These are phyloP conservation scores for Drosophila bocki DNA, from an alignment of 1,140 invertebrate genomes.

Conservation along the genomic window DNA sequence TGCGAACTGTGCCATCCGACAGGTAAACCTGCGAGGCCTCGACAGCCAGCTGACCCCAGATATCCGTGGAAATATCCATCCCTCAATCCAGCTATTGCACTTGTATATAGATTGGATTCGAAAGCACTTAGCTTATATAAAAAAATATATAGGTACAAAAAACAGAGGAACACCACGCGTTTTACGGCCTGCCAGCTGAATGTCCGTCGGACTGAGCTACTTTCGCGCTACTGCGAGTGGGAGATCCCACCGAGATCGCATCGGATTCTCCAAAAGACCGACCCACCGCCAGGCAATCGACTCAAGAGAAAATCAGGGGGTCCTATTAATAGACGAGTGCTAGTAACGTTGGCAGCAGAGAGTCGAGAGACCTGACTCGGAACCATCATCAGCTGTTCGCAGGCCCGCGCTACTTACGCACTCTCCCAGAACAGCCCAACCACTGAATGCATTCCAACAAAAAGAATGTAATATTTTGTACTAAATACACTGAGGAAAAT, in stretches of 20 bases:
- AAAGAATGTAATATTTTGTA: not conserved
- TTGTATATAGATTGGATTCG: slow-evolving; percentile 17
- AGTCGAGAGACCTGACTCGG: slow-evolving; percentile 37
- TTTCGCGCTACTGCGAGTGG: slow-evolving; percentile 68
- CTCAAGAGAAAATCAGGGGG: slow-evolving; percentile 63
- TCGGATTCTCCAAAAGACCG: slow-evolving; percentile 71
- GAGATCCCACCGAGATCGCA: slow-evolving; percentile 16
- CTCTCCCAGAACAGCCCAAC: slow-evolving; percentile 14
- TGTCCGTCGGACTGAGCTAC: slow-evolving; percentile 67
- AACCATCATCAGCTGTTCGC: slow-evolving; percentile 35
- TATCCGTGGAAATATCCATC: slow-evolving; percentile 85
- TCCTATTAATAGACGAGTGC: slow-evolving; percentile 73
- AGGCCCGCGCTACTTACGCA: slow-evolving; percentile 30
- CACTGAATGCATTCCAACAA: not conserved
- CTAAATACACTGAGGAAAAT: not conserved
- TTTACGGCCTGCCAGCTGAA: slow-evolving; percentile 43
- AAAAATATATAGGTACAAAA: slow-evolving; percentile 41
- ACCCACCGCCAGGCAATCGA: slow-evolving; percentile 39
- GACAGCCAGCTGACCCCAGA: slow-evolving; percentile 93
- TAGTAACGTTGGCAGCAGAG: slow-evolving; percentile 60
- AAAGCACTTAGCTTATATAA: slow-evolving; percentile 67
- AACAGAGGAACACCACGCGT: slow-evolving; percentile 45
- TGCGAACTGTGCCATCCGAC: slow-evolving; percentile 91
- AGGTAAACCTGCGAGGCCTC: slow-evolving; percentile 94
- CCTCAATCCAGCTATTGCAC: slow-evolving; percentile 1